A percentile compares a stretch with the other conserved stretches of the same genome.
These are phyloP conservation scores for Polietes domitor DNA, from an alignment of 2,888 invertebrate species.

Conservation along the genomic window DNA sequence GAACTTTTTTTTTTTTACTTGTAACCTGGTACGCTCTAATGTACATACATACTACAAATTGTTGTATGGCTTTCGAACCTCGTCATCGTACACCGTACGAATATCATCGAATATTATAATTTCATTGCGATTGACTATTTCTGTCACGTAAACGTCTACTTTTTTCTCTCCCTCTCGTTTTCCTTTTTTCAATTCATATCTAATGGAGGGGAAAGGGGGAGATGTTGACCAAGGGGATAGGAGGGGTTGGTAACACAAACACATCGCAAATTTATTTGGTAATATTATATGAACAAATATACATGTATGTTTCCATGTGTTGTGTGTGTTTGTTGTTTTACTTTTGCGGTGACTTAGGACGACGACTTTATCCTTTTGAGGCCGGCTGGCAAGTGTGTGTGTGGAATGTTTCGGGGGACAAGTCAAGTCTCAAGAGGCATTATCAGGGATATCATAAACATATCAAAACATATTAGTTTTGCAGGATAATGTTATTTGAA, in stretches of 20 bases:
- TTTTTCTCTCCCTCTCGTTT: neutral
- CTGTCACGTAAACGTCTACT: slow-evolving; percentile 52
- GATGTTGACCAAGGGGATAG: neutral
- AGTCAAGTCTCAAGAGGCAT: slow-evolving; percentile 53
- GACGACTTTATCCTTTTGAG: slow-evolving; percentile 16
- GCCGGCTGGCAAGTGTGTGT: neutral
- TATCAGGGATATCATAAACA: slow-evolving; percentile 52
- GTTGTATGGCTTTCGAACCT: no score
- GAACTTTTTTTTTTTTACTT: no score
- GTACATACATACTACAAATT: no score
- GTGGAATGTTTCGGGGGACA: neutral
- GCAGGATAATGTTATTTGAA: neutral
- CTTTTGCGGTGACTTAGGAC: neutral
- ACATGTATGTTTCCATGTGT: no score
- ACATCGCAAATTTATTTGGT: slow-evolving; percentile 12
- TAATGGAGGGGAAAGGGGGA: neutral
- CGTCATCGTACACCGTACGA: neutral
- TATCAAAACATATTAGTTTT: slow-evolving; percentile 49
- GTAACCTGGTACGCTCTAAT: no score
- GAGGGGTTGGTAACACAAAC: neutral
- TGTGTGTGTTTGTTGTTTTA: slow-evolving; percentile 34
- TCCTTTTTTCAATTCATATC: slow-evolving; percentile 22
- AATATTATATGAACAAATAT: slow-evolving; percentile 19
- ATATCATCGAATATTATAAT: slow-evolving; percentile 42
- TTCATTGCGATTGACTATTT: slow-evolving; percentile 56